phyloP scores from a whole-genome alignment of 2,113 vertebrate species.

The Macrotus californicus region DNA sequence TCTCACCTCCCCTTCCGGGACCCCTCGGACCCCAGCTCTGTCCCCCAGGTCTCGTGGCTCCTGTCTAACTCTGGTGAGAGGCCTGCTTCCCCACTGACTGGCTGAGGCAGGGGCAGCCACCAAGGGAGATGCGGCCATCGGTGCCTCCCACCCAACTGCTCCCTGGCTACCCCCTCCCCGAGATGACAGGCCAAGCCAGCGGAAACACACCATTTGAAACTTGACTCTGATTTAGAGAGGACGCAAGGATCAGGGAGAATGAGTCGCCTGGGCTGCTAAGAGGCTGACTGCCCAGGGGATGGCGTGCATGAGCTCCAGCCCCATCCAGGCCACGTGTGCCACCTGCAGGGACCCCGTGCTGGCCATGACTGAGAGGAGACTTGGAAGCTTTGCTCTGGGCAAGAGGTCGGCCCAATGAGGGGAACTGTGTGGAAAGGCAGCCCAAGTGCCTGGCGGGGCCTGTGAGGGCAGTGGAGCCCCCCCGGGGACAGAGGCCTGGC shows the following conservation, averaged over 20 bases:
- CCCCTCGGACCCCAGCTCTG: not conserved
- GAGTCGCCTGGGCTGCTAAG: too few relatives aligned
- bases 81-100: rapidly evolving
- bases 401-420: too few relatives aligned
- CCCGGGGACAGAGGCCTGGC: not conserved
- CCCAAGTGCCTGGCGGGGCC: not conserved
- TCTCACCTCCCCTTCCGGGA: not conserved
- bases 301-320: not conserved
- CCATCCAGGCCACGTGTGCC: not conserved
- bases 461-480: not conserved
- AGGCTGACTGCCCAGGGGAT: not conserved
- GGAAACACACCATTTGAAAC: rapidly evolving
- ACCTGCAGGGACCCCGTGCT: too few relatives aligned
- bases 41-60: not conserved
- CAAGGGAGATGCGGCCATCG: too few relatives aligned
- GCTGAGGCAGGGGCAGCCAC: too few relatives aligned
- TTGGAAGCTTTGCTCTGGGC: too few relatives aligned
- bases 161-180: not conserved
- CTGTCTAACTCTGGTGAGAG: not conserved
- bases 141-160: not conserved
- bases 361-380: too few relatives aligned
- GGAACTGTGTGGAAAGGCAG: not conserved
- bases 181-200: rapidly evolving
- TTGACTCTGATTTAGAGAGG: too few relatives aligned
- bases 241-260: too few relatives aligned